Percentiles rank a stretch among this genome's conserved stretches.
These are phyloP conservation scores for Emys orbicularis DNA, from an alignment of 2,797 vertebrate species.

Conservation along the genomic window DNA sequence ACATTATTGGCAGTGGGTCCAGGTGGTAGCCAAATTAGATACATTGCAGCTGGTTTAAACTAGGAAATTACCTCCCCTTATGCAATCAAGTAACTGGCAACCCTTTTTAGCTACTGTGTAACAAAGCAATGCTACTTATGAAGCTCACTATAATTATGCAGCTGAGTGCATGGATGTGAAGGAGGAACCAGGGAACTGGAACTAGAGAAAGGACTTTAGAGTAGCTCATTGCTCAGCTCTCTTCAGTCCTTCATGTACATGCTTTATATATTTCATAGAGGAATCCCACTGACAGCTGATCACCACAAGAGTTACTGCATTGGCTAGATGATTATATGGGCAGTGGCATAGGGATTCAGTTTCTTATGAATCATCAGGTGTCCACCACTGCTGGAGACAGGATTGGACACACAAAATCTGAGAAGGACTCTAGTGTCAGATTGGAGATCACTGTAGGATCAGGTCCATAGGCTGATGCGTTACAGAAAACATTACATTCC, in stretches of 20 bases:
- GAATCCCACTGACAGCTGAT: background rate
- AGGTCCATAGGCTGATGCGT: background rate
- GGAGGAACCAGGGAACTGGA: background rate
- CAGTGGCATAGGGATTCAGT: background rate
- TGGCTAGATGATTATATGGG: background rate
- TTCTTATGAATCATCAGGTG: background rate
- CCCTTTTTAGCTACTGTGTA: background rate
- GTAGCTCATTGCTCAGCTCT: background rate
- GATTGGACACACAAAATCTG: background rate
- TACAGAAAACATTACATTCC: background rate
- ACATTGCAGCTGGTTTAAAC: background rate
- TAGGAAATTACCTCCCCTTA: background rate
- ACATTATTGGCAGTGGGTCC: background rate
- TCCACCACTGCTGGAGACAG: background rate
- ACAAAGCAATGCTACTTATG: background rate
- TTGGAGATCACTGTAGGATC: background rate
- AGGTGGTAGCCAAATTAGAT: background rate
- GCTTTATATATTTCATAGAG: background rate
- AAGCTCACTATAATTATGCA: background rate
- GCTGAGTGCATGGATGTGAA: background rate
- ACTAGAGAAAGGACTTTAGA: background rate
- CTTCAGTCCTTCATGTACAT: rapidly evolving
- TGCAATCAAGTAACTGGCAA: background rate
- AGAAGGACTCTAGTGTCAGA: background rate
- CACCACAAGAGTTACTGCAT: background rate